phyloP scores from a whole-genome alignment of 2,888 invertebrate species.

The Orthonevra nobilis region DNA sequence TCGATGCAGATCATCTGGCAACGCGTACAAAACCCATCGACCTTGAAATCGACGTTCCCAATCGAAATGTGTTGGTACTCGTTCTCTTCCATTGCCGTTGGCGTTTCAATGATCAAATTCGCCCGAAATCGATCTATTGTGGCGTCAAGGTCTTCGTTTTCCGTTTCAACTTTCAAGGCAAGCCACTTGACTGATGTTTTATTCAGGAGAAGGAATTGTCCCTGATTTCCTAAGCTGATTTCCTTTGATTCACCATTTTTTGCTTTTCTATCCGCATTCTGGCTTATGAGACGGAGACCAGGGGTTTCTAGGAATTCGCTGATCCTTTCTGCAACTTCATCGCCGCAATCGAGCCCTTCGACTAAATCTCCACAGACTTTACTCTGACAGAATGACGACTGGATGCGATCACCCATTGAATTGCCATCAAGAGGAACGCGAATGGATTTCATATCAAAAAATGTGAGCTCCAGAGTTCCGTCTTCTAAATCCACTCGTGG shows the following conservation, averaged over 20 bases:
- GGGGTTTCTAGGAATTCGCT: slow-evolving; percentile 85
- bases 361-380: slow-evolving; percentile 93
- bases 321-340: slow-evolving; percentile 90
- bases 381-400: slow-evolving; percentile 84
- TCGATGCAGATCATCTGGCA: slow-evolving; percentile 98
- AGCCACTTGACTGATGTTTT: slow-evolving; percentile 89
- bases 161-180: slow-evolving; percentile 82
- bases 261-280: slow-evolving; percentile 79
- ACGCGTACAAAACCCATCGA: slow-evolving; percentile 90
- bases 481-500: slow-evolving; percentile 86
- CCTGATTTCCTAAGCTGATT: slow-evolving; percentile 89
- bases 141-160: slow-evolving; percentile 81
- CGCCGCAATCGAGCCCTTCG: slow-evolving; percentile 91
- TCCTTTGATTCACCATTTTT: slow-evolving; percentile 73
- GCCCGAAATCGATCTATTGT: slow-evolving; percentile 91
- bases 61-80: slow-evolving; percentile 85
- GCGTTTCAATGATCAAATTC: slow-evolving; percentile 91
- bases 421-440: slow-evolving; percentile 81
- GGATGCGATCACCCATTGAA: slow-evolving; percentile 70
- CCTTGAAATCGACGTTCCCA: slow-evolving; percentile 83
- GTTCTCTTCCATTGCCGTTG: slow-evolving; percentile 88
- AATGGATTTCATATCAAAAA: slow-evolving; percentile 84
- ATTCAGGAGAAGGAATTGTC: slow-evolving; percentile 92
- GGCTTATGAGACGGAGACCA: slow-evolving; percentile 86
- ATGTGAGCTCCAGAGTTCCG: slow-evolving; percentile 82